phyloP scores from a whole-genome alignment of 1,140 invertebrate species.

The Meloidogyne exigua region DNA sequence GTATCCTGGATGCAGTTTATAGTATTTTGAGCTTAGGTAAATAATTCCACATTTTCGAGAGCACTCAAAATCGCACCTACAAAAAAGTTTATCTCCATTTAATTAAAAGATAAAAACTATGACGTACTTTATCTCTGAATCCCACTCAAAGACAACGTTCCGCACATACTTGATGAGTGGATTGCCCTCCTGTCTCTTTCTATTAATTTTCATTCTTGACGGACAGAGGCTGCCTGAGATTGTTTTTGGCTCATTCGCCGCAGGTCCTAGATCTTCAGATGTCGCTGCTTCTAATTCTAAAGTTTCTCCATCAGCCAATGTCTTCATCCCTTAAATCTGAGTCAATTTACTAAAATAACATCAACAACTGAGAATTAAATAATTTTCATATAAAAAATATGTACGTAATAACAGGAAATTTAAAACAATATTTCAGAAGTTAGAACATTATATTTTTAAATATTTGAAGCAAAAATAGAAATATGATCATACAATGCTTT shows the following conservation, averaged over 20 bases:
- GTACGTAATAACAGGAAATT: too few relatives aligned
- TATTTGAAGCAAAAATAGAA: neutral
- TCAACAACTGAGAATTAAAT: too few relatives aligned
- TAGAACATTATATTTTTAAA: constrained; percentile 19
- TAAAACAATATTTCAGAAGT: too few relatives aligned
- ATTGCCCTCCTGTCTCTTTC: constrained; percentile 58
- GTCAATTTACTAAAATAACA: too few relatives aligned
- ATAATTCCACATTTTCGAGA: constrained; percentile 50
- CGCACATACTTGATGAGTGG: constrained; percentile 59
- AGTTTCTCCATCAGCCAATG: neutral
- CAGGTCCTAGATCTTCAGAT: neutral
- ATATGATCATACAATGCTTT: constrained; percentile 26
- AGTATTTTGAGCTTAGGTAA: constrained; percentile 59
- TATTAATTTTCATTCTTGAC: constrained; percentile 50
- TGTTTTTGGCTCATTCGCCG: neutral
- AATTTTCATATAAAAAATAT: too few relatives aligned
- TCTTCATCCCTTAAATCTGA: too few relatives aligned
- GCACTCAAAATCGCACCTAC: constrained; percentile 54
- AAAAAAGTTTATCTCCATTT: neutral
- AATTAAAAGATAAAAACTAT: too few relatives aligned
- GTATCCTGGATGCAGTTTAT: constrained; percentile 60
- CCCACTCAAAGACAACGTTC: constrained; percentile 63
- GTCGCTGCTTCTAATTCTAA: neutral
- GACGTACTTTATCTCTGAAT: constrained; percentile 42
- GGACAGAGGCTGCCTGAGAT: neutral